Evolutionary conservation across 2,113 vertebrate genomes (phyloP).

Genomic region (Polypterus senegalus): DNA sequence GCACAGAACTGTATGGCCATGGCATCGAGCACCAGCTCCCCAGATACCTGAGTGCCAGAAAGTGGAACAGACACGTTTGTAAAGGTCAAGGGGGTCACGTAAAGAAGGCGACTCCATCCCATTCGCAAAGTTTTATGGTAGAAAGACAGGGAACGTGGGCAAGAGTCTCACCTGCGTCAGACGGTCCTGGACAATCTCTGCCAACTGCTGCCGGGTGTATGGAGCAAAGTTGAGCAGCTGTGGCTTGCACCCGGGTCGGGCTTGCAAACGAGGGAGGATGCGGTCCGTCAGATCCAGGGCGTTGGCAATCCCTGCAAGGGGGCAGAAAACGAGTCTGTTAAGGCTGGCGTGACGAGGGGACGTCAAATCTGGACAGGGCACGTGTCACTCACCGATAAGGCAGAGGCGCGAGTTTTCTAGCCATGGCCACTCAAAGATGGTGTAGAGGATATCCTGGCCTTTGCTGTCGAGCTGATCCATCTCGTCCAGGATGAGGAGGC

Average conservation of each 20-base stretch:
- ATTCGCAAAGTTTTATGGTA: too few species aligned
- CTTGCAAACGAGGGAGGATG: constrained; percentile 70
- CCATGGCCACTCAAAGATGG: constrained; percentile 82
- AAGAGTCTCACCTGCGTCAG: constrained; percentile 53
- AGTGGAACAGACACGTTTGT: not conserved
- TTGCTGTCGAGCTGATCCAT: constrained; percentile 93
- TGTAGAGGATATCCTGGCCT: constrained; percentile 87
- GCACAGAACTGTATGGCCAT: constrained; percentile 87
- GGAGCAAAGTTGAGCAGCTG: constrained; percentile 73
- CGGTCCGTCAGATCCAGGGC: constrained; percentile 85
- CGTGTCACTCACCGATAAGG: constrained; percentile 64
- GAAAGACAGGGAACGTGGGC: too few species aligned
- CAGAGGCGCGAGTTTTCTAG: constrained; percentile 65
- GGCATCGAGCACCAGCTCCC: constrained; percentile 57
- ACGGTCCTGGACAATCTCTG: constrained; percentile 68
- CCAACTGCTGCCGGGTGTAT: constrained; percentile 74
- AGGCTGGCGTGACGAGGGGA: not conserved
- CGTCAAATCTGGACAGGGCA: not conserved
- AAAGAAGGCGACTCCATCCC: too few species aligned
- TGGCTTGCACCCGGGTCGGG: constrained; percentile 52
- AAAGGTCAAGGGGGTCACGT: too few species aligned
- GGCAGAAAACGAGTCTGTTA: accelerated
- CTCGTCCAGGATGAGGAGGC: constrained; percentile 82
- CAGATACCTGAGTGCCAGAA: constrained; percentile 45
- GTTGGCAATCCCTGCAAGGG: constrained; percentile 70